Base-by-base conservation (phyloP, 2,797 vertebrate species). In the Coregonus ussuriensis region DNA sequence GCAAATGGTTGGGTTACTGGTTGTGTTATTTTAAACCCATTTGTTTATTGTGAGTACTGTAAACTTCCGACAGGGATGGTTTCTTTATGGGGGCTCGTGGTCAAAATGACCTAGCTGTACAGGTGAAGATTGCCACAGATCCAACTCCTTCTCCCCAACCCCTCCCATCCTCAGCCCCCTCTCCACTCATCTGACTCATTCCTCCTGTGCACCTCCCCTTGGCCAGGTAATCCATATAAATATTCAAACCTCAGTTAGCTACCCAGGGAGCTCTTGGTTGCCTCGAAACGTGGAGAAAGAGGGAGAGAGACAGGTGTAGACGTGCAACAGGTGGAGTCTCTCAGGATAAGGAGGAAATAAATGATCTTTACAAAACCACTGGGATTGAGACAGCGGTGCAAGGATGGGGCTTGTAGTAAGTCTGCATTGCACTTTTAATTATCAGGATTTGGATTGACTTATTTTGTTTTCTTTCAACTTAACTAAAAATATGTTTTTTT, bases 351-450 rank as follows among this genome's bases (percentile, higher is more conserved):
- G 88, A 87, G 88, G 82, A 85, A 84, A 84, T 85, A 88, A 83
- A 78, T 85, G 84, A 76, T 90, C 91, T 90, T 83, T 82, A 88
- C 85, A 88, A 25, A 88, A 83, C 90, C 85, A 91, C 88, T 86
- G 87, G 85, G 88, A 91, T 86, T 91, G 85, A 87, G 81, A 47
- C 41, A 65, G 16, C 5, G 16, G 53, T 84, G 87, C 90, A 88
- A 91, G 87, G 90, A 95, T 95, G 94, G 94, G 94, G 85, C 90
- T 93, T 76, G 94, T 93, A 86, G 94, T 95, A 91, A 95, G 94
- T 93, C 84, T 87, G 59, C 79, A 79, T 85, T 83, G 77, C 54
- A 37, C 76, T 77, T 84, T 52, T 47, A 1, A 63, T 14, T 25
- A 63, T 65, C 31, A 47, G 9, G 11, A 72, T 72, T 77, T 31